Evolutionary conservation across 2,797 vertebrate species (phyloP), one percentile per base, ranked within the genome.

Genomic region (Chloroceryle amazona): DNA sequence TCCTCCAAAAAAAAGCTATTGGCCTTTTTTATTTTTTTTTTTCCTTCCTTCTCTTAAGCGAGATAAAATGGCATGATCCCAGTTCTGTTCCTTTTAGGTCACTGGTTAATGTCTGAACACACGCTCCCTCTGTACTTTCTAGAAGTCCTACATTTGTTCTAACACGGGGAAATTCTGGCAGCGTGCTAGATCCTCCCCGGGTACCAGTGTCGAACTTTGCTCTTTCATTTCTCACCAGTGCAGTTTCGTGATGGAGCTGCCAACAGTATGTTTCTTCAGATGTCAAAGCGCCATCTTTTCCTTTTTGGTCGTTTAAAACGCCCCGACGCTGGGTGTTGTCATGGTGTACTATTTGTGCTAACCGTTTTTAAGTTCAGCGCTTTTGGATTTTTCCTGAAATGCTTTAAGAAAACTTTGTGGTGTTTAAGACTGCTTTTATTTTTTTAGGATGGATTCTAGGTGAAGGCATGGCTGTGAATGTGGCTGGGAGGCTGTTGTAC

Each of bases 401-500:
- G 12, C 12, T 4, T 67, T 42, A 47, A 61, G 63, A 70, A 89
- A 55, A 70, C 44, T 9, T 17, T 0, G 0, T 62, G 74, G 25
- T 9, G 29, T 33, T 72, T 31, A 13, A 65, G 51, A 33, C 8
- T 46, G 57, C 1, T n/a, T 57, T 39, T 4, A 15, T 31, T 28
- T 28, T 28, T n/a, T 4, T 21, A 22, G 33, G 21, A 14, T 23
- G 15, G 16, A 35, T 28, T 70, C 2, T 20, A 21, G 73, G 33
- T 67, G 28, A 51, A 22, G 57, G 41, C 0, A 0, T 41, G 1
- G 1, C 46, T 51, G 35, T 58, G 71, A 44, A 12, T 0, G 3
- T 33, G 54, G 8, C 52, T 49, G 75, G 25, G 42, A 71, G 23
- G 37, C 54, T 88, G 73, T 35, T 41, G 33, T 31, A 23, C 8